Evolutionary conservation across 2,888 invertebrate species (phyloP).

Genomic region (Drosophila prolongata): DNA sequence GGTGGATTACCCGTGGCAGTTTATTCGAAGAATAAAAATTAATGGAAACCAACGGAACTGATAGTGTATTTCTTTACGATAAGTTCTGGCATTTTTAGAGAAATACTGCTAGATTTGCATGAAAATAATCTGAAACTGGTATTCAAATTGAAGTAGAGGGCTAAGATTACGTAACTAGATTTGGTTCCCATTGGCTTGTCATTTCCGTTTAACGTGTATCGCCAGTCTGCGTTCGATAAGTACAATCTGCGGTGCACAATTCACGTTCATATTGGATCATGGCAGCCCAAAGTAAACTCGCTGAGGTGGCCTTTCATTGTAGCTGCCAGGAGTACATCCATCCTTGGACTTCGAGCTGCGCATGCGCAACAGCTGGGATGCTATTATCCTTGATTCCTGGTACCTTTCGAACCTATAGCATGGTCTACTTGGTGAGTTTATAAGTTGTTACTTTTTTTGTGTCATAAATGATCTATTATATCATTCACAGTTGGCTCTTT

Average conservation of each 20-base stretch:
- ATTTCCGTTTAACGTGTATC: slow-evolving; percentile 24
- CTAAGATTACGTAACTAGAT: not conserved
- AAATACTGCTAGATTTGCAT: not conserved
- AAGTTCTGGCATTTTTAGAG: not conserved
- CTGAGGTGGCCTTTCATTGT: slow-evolving; percentile 51
- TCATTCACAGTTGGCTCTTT: slow-evolving; percentile 86
- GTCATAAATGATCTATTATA: not conserved
- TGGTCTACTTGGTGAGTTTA: slow-evolving; percentile 58
- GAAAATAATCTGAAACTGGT: not conserved
- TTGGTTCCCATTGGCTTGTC: not conserved
- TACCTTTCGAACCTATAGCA: slow-evolving; percentile 51
- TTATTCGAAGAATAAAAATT: not conserved
- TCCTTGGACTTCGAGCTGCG: slow-evolving; percentile 67
- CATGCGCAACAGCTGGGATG: slow-evolving; percentile 48
- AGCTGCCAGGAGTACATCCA: slow-evolving; percentile 56
- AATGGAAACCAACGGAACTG: not conserved
- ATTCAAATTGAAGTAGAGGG: not conserved
- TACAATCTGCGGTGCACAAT: not conserved
- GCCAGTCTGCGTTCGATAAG: slow-evolving; percentile 25
- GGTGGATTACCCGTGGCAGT: slow-evolving; percentile 1
- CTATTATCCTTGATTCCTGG: slow-evolving; percentile 34
- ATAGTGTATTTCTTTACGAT: not conserved
- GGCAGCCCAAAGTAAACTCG: slow-evolving; percentile 61
- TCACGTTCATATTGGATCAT: slow-evolving; percentile 35
- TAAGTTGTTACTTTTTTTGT: not conserved